Base-by-base conservation (phyloP, 2,888 invertebrate genomes). In the Nemapogon koenigi region DNA sequence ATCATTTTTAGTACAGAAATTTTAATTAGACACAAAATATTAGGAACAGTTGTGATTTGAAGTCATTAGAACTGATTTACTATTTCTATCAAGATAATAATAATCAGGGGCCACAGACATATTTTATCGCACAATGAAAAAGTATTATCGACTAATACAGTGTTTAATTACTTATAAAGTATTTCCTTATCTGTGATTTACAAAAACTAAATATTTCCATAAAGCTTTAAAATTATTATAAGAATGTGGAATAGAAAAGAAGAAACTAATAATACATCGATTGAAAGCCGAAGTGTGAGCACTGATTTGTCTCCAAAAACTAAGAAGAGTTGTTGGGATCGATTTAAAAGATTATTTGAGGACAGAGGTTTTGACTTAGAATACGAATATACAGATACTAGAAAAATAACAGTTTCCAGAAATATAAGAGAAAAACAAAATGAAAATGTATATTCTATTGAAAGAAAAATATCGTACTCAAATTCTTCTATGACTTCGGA, bases 291-390 rank as follows among this genome's bases (percentile, higher is more conserved):
- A n/a, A n/a, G n/a, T n/a, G n/a, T n/a, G n/a, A n/a, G n/a, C n/a
- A n/a, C n/a, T n/a, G 4, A n/a, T 22, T 22, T 10, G 22, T 6
- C 10, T 6, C 7, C 6, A 7, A 51, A 26, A 17, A 22, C 2
- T 4, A 37, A 48, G 16, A 57, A 46, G 14, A 62, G 72, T 18
- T 78, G 78, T 47, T 78, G 78, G 78, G 52, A 63, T 1, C 62
- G 65, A 39, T 68, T 78, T 41, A 72, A 62, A 49, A 67, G 62
- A 35, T 44, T 78, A 8, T 78, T 78, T 40, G 71, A 76, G 40
- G 72, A 63, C 13, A 55, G 73, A 51, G 78, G 78, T 1, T 78
- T 78, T 33, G 76, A 78, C 55, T 57, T 78, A 43, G 65, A 70
- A 40, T 76, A 60, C 41, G 78, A 78, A 52, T 73, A 66, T 41